phyloP scores from a whole-genome alignment of 2,797 vertebrate genomes.

The Acropternis orthonyx region DNA sequence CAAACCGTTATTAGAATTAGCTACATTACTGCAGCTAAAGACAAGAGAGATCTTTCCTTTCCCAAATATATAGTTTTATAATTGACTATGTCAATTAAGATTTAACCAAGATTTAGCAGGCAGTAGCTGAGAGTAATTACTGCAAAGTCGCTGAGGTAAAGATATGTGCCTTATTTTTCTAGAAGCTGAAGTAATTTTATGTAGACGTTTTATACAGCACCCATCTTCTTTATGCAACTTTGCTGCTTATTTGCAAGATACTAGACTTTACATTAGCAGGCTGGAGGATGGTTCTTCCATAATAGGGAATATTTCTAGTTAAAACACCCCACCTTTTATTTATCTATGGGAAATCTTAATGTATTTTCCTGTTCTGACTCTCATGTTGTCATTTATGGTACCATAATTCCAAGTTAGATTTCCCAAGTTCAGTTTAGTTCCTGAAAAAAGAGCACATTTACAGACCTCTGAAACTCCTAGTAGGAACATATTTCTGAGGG shows the following conservation, averaged over 20 bases:
- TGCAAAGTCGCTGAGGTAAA: background rate
- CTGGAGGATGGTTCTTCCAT: background rate
- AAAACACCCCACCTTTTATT: background rate
- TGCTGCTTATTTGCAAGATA: background rate
- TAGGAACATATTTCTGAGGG: background rate
- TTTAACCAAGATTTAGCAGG: conserved; percentile 41
- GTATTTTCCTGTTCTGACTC: background rate
- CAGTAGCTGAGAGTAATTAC: conserved; percentile 27
- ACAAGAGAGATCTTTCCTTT: conserved; percentile 17
- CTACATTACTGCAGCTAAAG: conserved; percentile 19
- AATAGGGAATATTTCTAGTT: background rate
- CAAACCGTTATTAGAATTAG: conserved; percentile 10
- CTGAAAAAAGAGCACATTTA: background rate
- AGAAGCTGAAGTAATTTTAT: conserved; percentile 12
- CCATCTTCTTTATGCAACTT: background rate
- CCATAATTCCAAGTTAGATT: background rate
- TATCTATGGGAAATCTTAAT: background rate
- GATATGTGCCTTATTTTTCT: background rate
- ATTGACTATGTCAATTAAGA: conserved; percentile 50
- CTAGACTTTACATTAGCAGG: background rate
- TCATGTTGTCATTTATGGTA: background rate
- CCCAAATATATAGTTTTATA: conserved; percentile 21
- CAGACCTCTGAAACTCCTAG: background rate
- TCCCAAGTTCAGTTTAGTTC: background rate
- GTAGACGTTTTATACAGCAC: background rate